Evolutionary conservation across 2,113 vertebrate genomes (phyloP).

Genomic region (Galbula dea): DNA sequence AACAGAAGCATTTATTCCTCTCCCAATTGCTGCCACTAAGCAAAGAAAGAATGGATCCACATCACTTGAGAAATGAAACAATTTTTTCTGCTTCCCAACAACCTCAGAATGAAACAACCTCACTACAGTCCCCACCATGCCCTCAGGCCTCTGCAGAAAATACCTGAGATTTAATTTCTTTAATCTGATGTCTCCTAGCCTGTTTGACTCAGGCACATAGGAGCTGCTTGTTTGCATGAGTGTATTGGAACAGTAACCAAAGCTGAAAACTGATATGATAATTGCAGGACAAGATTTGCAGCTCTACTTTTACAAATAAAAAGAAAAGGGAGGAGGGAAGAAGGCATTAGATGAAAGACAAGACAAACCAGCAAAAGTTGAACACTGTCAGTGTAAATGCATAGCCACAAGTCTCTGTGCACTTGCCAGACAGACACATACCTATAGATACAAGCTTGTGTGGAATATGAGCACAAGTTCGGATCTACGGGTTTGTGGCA

Average conservation of each 20-base stretch:
- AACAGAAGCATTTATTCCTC: background rate
- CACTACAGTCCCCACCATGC: background rate
- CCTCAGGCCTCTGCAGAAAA: background rate
- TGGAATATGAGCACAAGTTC: slow-evolving; percentile 93
- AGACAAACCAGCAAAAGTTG: background rate
- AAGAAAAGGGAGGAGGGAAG: background rate
- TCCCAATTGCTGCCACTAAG: background rate
- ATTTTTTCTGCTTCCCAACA: background rate
- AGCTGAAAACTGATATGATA: background rate
- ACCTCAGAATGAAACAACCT: background rate
- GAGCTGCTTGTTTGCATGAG: background rate
- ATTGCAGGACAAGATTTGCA: background rate
- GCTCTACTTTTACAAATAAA: background rate
- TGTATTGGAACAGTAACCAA: background rate
- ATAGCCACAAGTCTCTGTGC: slow-evolving; percentile 10
- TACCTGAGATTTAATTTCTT: background rate
- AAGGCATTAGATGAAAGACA: background rate
- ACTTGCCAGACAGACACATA: slow-evolving; percentile 89
- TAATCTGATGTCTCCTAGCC: background rate
- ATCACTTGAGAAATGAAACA: background rate
- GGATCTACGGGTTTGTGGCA: slow-evolving; percentile 99
- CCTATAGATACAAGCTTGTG: slow-evolving; percentile 99
- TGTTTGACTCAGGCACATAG: background rate
- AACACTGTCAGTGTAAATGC: background rate
- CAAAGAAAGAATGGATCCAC: background rate